Evolutionary conservation across 2,888 invertebrate species (phyloP).

Genomic region (Ligdia adustata): DNA sequence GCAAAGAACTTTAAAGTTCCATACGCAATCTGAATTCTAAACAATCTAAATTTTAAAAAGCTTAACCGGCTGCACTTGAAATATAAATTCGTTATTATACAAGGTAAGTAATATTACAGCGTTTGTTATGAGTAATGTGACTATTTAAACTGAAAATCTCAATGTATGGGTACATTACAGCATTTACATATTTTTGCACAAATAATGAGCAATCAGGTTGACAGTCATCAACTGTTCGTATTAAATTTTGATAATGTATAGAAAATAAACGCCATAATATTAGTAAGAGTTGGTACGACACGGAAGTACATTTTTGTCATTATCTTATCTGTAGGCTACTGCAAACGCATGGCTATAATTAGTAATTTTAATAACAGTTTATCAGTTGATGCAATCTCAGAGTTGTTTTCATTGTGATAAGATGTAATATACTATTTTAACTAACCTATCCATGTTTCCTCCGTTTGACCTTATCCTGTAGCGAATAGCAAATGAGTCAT

Average conservation of each 20-base stretch:
- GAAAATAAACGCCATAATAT: neutral
- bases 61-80: conserved; percentile 7
- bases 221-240: conserved; percentile 43
- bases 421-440: neutral
- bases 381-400: conserved; percentile 9
- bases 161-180: no score
- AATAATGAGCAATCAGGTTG: conserved; percentile 35
- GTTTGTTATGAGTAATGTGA: neutral
- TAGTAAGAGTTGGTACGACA: conserved; percentile 1
- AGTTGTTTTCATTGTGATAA: conserved; percentile 4
- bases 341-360: conserved; percentile 1
- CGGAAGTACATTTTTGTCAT: conserved; percentile 7
- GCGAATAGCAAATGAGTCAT: neutral
- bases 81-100: conserved; percentile 15
- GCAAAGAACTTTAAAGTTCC: conserved; percentile 12
- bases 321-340: conserved; percentile 6
- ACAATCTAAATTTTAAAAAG: conserved; percentile 16
- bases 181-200: conserved; percentile 3
- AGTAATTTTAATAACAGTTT: conserved; percentile 6
- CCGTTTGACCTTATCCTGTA: neutral
- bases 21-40: conserved; percentile 10
- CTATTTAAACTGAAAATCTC: neutral
- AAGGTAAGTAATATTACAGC: neutral
- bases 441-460: neutral
- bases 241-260: neutral